Percentiles rank a stretch among this genome's conserved stretches.
These are phyloP conservation scores for Alloplasta piceator DNA, from an alignment of 2,888 invertebrate genomes.

Conservation along the genomic window DNA sequence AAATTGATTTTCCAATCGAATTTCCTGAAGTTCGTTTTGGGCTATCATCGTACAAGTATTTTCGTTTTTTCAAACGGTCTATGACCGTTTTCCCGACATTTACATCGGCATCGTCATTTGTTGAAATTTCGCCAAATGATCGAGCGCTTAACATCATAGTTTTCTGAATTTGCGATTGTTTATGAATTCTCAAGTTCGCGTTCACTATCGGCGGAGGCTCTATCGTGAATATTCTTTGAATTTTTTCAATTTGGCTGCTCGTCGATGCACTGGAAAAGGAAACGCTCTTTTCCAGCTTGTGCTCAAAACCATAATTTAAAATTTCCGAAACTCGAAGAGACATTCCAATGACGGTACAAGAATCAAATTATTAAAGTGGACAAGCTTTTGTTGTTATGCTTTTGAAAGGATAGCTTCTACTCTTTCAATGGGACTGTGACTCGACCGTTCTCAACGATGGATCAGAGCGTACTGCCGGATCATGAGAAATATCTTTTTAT, in stretches of 20 bases:
- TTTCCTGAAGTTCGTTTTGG: conserved; percentile 67
- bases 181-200: conserved; percentile 7
- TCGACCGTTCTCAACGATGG: conserved; percentile 37
- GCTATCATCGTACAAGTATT: conserved; percentile 59
- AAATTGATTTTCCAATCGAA: conserved; percentile 73
- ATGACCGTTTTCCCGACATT: neutral
- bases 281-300: conserved; percentile 67
- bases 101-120: neutral
- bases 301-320: conserved; percentile 68
- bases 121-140: conserved; percentile 6
- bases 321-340: conserved; percentile 6
- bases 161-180: neutral
- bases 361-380: too few species aligned
- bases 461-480: conserved; percentile 45
- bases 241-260: conserved; percentile 37
- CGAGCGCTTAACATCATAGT: conserved; percentile 2
- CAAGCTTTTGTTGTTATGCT: too few species aligned
- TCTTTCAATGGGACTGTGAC: neutral
- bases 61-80: conserved; percentile 13
- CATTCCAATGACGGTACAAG: conserved; percentile 15
- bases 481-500: conserved; percentile 51
- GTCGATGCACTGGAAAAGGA: conserved; percentile 52
- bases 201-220: neutral
- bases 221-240: conserved; percentile 45
- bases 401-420: too few species aligned